Conservation (phyloP, 2,797 vertebrate species). For the Sphenodon punctatus region DNA sequence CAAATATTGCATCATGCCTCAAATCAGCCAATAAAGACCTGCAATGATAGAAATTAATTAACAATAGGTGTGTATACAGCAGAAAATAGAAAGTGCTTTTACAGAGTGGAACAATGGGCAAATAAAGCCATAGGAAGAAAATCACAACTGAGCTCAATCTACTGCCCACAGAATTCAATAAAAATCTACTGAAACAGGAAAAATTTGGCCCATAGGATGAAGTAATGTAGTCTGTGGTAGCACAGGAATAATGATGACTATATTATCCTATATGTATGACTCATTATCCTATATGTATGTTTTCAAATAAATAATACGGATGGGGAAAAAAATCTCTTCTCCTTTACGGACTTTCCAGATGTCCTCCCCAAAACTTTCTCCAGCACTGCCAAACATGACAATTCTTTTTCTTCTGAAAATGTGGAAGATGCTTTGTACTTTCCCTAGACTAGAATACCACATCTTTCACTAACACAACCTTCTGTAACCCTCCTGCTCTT, state of each 20-base stretch:
- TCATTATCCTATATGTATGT: slow-evolving; percentile 31
- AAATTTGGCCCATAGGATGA: slow-evolving; percentile 9
- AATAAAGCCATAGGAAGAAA: neutral
- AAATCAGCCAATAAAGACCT: neutral
- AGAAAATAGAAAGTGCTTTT: neutral
- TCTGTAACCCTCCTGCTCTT: slow-evolving; percentile 73
- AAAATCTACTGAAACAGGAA: neutral
- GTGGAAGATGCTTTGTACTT: slow-evolving; percentile 73
- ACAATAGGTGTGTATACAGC: neutral
- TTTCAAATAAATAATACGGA: slow-evolving; percentile 51
- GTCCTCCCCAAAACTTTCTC: slow-evolving; percentile 67
- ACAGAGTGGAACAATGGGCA: neutral
- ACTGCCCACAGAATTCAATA: neutral
- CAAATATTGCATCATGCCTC: neutral
- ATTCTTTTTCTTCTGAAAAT: slow-evolving; percentile 69
- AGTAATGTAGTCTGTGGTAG: neutral
- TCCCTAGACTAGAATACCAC: slow-evolving; percentile 68
- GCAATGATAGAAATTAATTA: neutral
- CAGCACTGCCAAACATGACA: slow-evolving; percentile 42
- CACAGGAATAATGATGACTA: neutral
- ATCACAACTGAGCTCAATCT: neutral
- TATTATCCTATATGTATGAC: neutral
- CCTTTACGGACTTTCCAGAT: slow-evolving; percentile 69
- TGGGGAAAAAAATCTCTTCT: slow-evolving; percentile 56
- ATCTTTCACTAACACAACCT: slow-evolving; percentile 73